Conservation (phyloP, 2,113 vertebrate species). For the Lethenteron camtschaticum region DNA sequence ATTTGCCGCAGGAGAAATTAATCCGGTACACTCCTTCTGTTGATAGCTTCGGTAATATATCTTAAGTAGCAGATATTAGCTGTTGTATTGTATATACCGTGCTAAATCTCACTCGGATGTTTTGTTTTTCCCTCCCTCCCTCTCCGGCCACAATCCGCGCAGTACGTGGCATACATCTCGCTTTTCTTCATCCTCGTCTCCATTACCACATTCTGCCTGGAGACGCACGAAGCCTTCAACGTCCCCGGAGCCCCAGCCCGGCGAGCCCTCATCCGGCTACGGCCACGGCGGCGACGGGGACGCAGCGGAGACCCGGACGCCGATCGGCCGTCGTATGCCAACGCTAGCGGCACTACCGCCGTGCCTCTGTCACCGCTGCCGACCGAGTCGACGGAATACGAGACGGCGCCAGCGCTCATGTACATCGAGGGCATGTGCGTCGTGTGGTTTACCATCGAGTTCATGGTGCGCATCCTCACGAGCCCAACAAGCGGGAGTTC, state of each 20-base stretch:
- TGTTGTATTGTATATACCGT: background rate
- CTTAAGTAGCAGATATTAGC: too few relatives aligned
- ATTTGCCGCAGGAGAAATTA: too few relatives aligned
- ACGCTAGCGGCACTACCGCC: too few relatives aligned
- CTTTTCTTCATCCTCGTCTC: slow-evolving; percentile 98
- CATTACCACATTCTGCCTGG: slow-evolving; percentile 94
- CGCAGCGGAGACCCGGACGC: slow-evolving; percentile 40
- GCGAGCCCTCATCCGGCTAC: slow-evolving; percentile 16
- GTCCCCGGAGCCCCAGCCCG: slow-evolving; percentile 21
- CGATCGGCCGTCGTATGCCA: slow-evolving; percentile 25
- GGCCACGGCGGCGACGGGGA: slow-evolving; percentile 27
- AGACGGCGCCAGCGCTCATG: slow-evolving; percentile 85
- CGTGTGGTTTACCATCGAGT: slow-evolving; percentile 97
- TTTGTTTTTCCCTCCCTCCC: slow-evolving; percentile 13
- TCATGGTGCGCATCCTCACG: slow-evolving; percentile 85
- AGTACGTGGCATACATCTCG: slow-evolving; percentile 92
- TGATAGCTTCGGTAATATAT: too few relatives aligned
- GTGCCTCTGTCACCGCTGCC: too few relatives aligned
- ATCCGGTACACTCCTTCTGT: too few relatives aligned
- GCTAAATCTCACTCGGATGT: background rate
- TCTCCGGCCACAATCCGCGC: slow-evolving; percentile 9
- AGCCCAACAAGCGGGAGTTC: slow-evolving; percentile 90
- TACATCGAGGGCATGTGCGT: slow-evolving; percentile 95
- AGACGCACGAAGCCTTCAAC: slow-evolving; percentile 94
- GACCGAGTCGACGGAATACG: slow-evolving; percentile 29